Evolutionary conservation across 1,140 invertebrate species (phyloP).

Genomic region (Colletes gigas): DNA sequence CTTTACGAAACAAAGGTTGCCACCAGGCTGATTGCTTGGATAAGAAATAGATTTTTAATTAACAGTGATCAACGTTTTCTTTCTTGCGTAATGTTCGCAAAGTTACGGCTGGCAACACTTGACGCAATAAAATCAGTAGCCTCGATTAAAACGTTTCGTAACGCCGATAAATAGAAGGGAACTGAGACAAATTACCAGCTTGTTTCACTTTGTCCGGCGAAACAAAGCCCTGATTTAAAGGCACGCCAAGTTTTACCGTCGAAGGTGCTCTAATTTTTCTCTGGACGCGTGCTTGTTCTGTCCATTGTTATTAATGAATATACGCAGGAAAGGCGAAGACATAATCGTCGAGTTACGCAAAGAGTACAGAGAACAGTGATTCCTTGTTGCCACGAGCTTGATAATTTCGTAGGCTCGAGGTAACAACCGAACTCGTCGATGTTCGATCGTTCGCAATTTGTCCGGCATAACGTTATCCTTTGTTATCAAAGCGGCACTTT

Average conservation of each 20-base stretch:
- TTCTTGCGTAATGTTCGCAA: neutral
- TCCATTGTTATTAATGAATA: conserved; percentile 17
- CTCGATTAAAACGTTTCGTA: conserved; percentile 24
- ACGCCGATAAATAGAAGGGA: conserved; percentile 35
- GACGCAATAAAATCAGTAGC: conserved; percentile 11
- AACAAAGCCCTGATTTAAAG: conserved; percentile 43
- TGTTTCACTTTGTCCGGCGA: conserved; percentile 34
- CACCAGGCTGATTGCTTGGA: neutral
- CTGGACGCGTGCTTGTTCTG: neutral
- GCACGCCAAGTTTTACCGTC: neutral
- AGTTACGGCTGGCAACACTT: neutral
- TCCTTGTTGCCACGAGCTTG: no score
- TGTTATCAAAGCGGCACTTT: neutral
- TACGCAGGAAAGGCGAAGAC: neutral
- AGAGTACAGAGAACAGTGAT: no score
- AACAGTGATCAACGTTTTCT: neutral
- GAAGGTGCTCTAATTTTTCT: conserved; percentile 14
- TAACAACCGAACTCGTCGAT: no score
- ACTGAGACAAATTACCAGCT: conserved; percentile 30
- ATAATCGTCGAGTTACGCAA: neutral
- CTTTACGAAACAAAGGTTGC: no score
- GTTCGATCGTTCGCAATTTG: no score
- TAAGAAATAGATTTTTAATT: neutral
- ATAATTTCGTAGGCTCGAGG: no score
- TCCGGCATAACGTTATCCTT: conserved; percentile 12